phyloP scores from a whole-genome alignment of 2,797 vertebrate species.

The Loriculus beryllinus region DNA sequence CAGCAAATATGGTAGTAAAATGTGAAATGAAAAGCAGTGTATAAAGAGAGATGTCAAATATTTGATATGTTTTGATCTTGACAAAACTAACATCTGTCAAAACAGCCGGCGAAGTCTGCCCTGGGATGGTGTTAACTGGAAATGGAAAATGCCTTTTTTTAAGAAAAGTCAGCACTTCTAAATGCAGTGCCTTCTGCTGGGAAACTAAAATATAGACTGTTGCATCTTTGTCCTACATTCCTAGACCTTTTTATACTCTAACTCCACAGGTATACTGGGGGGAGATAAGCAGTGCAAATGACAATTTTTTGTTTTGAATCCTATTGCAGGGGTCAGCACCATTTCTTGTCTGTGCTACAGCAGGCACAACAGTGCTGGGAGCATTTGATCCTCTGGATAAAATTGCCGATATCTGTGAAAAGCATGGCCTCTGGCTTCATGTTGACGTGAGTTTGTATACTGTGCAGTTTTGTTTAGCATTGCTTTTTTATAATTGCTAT shows the following conservation, averaged over 20 bases:
- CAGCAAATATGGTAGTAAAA: not conserved
- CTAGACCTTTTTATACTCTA: not conserved
- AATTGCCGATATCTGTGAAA: slow-evolving; percentile 80
- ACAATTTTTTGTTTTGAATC: slow-evolving; percentile 30
- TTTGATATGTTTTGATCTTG: slow-evolving; percentile 6
- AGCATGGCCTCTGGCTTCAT: slow-evolving; percentile 77
- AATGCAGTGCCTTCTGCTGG: not conserved
- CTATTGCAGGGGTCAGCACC: slow-evolving; percentile 78
- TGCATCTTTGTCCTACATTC: not conserved
- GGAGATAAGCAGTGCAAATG: not conserved
- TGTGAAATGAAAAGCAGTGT: not conserved
- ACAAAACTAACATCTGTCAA: slow-evolving; percentile 36
- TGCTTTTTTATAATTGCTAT: not conserved
- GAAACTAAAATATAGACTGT: not conserved
- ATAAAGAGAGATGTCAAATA: slow-evolving; percentile 4
- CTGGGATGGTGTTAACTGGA: not conserved
- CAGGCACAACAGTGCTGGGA: slow-evolving; percentile 83
- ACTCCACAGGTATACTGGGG: not conserved
- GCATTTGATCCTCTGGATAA: slow-evolving; percentile 85
- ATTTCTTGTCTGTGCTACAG: slow-evolving; percentile 84
- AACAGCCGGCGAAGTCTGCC: not conserved
- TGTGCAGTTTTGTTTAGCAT: not conserved
- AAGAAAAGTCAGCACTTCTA: not conserved
- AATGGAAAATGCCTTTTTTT: not conserved
- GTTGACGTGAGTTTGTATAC: slow-evolving; percentile 76